Percentiles rank a stretch among this genome's conserved stretches.
Evolutionary conservation across 1,140 invertebrate genomes (phyloP).

Genomic region (Chrysomallon squamiferum): DNA sequence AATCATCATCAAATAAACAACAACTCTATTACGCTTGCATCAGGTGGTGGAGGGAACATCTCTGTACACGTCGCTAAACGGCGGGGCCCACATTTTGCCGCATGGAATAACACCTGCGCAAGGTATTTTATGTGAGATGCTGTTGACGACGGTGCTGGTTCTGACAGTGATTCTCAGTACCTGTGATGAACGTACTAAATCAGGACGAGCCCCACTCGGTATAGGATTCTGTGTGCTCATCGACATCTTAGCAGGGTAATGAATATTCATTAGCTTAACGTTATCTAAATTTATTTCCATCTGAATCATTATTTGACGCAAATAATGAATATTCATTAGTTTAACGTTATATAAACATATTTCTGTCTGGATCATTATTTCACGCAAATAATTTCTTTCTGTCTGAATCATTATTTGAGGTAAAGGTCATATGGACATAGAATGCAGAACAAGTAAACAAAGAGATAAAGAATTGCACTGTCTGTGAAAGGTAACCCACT

Average conservation of each 20-base stretch:
- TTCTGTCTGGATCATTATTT: too few relatives aligned
- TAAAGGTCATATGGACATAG: too few relatives aligned
- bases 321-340: neutral
- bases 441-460: too few relatives aligned
- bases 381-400: too few relatives aligned
- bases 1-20: too few relatives aligned
- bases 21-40: too few relatives aligned
- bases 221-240: conserved; percentile 56
- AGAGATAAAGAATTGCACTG: too few relatives aligned
- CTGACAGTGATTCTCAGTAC: conserved; percentile 52
- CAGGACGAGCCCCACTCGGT: conserved; percentile 46
- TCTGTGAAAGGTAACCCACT: too few relatives aligned
- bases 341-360: too few relatives aligned
- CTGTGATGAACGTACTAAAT: conserved; percentile 41
- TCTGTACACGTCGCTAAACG: conserved; percentile 9
- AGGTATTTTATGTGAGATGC: conserved; percentile 49
- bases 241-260: conserved; percentile 56
- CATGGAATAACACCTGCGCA: conserved; percentile 23
- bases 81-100: conserved; percentile 24
- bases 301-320: neutral
- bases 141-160: conserved; percentile 54
- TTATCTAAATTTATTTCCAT: neutral
- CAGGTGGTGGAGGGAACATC: too few relatives aligned
- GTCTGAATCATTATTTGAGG: too few relatives aligned
- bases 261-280: neutral